Evolutionary conservation across 2,797 vertebrate species (phyloP).

Genomic region (Sphenopsis melanotis): DNA sequence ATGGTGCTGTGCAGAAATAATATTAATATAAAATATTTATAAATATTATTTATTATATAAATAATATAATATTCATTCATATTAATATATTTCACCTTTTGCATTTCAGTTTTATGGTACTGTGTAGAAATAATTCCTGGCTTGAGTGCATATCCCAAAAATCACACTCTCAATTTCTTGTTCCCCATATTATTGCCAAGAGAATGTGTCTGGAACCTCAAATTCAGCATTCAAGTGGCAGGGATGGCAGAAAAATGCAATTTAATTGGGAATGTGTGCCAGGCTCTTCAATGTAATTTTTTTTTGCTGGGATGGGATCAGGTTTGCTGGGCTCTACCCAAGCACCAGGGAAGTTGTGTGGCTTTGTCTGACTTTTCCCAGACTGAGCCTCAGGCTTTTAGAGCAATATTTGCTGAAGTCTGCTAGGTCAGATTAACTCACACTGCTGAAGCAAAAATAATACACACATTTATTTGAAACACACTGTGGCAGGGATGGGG

Average conservation of each 20-base stretch:
- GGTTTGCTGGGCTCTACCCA: not conserved
- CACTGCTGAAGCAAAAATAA: not conserved
- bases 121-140: not conserved
- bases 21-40: not conserved
- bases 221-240: not conserved
- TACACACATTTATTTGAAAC: accelerated
- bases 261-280: not conserved
- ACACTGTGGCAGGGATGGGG: not conserved
- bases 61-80: too few relatives aligned
- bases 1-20: not conserved
- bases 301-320: not conserved
- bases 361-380: not conserved
- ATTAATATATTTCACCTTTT: not conserved
- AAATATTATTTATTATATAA: too few relatives aligned
- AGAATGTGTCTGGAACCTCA: not conserved
- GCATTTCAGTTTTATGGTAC: not conserved
- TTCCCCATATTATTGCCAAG: not conserved
- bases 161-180: not conserved
- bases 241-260: not conserved
- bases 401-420: not conserved
- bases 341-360: not conserved
- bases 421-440: not conserved
- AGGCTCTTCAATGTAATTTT: not conserved
- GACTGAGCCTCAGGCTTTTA: not conserved
- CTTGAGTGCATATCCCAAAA: not conserved